These are phyloP conservation scores for Alces alces DNA, from an alignment of 2,113 vertebrate species.

Conservation along the genomic window DNA sequence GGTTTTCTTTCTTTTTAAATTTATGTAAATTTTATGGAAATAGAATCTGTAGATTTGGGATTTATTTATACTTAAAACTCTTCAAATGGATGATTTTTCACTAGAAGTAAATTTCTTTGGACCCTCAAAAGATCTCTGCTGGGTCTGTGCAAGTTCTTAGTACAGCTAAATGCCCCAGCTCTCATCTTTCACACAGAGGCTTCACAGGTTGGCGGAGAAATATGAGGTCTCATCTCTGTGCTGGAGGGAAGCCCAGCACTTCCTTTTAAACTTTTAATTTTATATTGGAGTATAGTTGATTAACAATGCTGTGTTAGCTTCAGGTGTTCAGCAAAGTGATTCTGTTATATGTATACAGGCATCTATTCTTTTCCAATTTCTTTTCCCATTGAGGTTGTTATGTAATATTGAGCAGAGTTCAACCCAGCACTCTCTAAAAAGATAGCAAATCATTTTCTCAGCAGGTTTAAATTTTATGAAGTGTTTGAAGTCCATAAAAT, in stretches of 20 bases:
- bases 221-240: not conserved
- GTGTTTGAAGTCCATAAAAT: not conserved
- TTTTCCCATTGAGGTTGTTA: not conserved
- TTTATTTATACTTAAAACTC: not conserved
- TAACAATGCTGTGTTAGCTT: not conserved
- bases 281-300: not conserved
- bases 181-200: not conserved
- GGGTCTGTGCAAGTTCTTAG: not conserved
- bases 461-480: conserved; percentile 7
- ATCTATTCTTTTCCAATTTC: not conserved
- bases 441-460: not conserved
- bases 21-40: not conserved
- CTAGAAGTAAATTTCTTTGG: not conserved
- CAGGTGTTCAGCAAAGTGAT: not conserved
- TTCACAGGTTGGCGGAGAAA: not conserved
- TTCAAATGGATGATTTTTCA: not conserved
- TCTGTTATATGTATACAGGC: not conserved
- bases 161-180: not conserved
- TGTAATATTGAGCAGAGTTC: not conserved
- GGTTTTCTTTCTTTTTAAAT: not conserved
- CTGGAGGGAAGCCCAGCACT: not conserved
- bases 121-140: not conserved
- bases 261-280: not conserved
- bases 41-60: not conserved
- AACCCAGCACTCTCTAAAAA: not conserved